Evolutionary conservation across 2,888 invertebrate species (phyloP).

Genomic region (Acutogordius australiensis): DNA sequence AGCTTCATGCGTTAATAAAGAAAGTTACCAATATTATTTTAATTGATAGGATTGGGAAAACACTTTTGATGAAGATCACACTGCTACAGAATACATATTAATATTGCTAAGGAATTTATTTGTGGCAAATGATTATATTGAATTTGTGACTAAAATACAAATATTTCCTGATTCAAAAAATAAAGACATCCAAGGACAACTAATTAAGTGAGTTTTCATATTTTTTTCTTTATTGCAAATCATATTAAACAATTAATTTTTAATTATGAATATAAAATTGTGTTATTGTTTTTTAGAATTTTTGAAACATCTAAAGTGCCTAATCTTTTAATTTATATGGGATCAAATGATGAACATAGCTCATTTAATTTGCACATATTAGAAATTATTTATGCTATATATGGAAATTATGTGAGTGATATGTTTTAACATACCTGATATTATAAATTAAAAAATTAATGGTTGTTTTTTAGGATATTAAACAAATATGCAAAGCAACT

Average conservation of each 20-base stretch:
- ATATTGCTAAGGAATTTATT: neutral
- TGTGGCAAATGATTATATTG: neutral
- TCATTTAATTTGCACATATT: slow-evolving; percentile 1
- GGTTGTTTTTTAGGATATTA: no score
- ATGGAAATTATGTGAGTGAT: neutral
- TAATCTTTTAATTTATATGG: neutral
- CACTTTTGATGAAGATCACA: neutral
- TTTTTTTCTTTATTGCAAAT: no score
- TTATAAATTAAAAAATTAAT: no score
- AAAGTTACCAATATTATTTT: neutral
- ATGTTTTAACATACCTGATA: no score
- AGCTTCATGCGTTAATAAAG: neutral
- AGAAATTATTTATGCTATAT: neutral
- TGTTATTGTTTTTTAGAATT: neutral
- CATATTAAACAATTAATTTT: no score
- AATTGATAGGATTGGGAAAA: neutral
- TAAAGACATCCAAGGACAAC: neutral
- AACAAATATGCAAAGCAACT: no score
- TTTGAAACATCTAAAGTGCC: neutral
- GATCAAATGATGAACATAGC: neutral
- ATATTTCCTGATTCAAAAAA: neutral
- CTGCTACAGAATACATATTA: neutral
- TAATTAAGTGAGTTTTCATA: neutral
- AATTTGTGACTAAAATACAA: no score
- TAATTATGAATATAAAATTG: no score